A percentile compares a stretch with the other conserved stretches of the same genome.
Evolutionary conservation across 1,140 invertebrate species (phyloP).

Genomic region (Phenacoccus solenopsis): DNA sequence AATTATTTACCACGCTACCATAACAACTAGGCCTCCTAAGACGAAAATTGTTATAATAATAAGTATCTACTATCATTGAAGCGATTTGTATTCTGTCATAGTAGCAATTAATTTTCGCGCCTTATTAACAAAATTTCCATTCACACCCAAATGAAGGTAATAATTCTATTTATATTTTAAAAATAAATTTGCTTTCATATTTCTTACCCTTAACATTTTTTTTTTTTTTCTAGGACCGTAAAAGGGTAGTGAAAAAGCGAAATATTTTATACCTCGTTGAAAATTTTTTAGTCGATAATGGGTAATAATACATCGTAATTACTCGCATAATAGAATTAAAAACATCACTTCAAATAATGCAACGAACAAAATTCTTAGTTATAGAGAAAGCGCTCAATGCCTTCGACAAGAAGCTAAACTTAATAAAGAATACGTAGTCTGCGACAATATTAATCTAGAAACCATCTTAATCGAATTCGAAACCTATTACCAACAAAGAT

Average conservation of each 20-base stretch:
- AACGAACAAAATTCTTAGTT: background rate
- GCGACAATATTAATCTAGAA: constrained; percentile 82
- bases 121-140: no score
- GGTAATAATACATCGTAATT: background rate
- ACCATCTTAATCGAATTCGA: constrained; percentile 79
- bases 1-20: no score
- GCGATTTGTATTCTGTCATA: no score
- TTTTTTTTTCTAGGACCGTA: background rate
- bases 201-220: no score
- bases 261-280: background rate
- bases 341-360: background rate
- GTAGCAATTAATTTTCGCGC: no score
- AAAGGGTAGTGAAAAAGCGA: background rate
- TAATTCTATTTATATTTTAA: no score
- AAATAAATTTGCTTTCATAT: no score
- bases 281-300: background rate
- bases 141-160: no score
- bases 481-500: constrained; percentile 71
- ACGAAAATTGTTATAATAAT: no score
- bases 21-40: no score
- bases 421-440: constrained; percentile 54
- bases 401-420: constrained; percentile 56
- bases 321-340: background rate
- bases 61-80: no score
- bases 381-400: constrained; percentile 19